Evolutionary conservation across 2,797 vertebrate genomes (phyloP).

Genomic region (Glyptemys insculpta): DNA sequence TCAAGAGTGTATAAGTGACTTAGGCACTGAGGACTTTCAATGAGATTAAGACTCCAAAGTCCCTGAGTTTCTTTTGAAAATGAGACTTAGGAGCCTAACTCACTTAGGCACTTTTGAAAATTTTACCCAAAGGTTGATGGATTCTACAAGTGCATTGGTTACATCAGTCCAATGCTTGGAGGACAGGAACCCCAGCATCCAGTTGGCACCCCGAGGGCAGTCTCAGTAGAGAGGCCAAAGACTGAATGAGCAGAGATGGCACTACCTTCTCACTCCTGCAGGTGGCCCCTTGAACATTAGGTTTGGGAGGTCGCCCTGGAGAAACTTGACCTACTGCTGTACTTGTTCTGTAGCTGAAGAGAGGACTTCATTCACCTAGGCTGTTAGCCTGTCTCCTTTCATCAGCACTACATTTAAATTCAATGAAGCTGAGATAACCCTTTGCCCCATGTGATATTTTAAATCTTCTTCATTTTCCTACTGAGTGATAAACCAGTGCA

Average conservation of each 20-base stretch:
- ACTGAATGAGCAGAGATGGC: background rate
- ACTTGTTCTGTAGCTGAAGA: constrained; percentile 2
- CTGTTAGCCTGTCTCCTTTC: constrained; percentile 25
- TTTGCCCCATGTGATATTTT: background rate
- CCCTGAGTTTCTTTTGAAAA: constrained; percentile 3
- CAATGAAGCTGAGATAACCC: background rate
- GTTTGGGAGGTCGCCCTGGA: background rate
- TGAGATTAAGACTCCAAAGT: background rate
- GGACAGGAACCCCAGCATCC: background rate
- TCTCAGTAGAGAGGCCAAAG: background rate
- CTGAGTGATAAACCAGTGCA: background rate
- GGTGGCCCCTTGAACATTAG: background rate
- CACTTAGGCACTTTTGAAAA: fast-evolving
- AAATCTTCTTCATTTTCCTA: background rate
- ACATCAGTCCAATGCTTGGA: background rate
- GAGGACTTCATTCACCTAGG: background rate
- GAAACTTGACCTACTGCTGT: background rate
- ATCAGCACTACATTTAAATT: background rate
- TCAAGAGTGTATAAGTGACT: background rate
- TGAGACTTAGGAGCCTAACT: background rate
- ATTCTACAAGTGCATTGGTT: background rate
- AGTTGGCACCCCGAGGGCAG: background rate
- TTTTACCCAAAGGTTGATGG: background rate
- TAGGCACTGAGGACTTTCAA: background rate
- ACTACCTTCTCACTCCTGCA: background rate